Base-by-base conservation (phyloP, 35 echinoderm and acorn worm genomes). In the Diadema setosum region DNA sequence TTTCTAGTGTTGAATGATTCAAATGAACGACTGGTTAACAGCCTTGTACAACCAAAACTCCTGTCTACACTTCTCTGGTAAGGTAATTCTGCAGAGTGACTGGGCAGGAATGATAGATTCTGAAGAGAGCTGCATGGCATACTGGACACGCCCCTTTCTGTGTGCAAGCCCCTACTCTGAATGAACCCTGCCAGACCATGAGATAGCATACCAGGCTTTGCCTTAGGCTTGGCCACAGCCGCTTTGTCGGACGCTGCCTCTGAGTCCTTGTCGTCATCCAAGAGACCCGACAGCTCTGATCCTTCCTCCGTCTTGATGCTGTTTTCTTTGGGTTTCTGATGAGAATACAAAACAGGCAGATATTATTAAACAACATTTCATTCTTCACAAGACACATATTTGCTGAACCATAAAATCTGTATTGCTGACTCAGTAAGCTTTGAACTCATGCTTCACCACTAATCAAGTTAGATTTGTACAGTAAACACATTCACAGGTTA, bases 151-250 rank as follows among this genome's bases (percentile, higher is more conserved):
- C 73, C 24, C 39, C 73, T 42, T 24, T 7, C 24, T 35, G 20
- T 42, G 73, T 78, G 73, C 73, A 78, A 41, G 40, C 27, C 40
- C 44, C 40, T 78, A 78, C 24, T 26, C 24, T 26, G 37, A 21
- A 44, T 25, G 1, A 15, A 78, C 27, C 33, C 33, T 25, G 73
- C 73, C 40, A 78, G 39, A 36, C 40, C 37, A 16, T 78, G 73
- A 78, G 73, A 78, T 35, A 78, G 73, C 73, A 78, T 78, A 78
- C 73, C 73, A 42, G 73, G 29, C 73, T 78, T 78, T 39, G 73
- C 34, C 44, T 44, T 78, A 78, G 73, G 73, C 73, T 78, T 78
- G 73, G 73, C 73, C 44, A n/a, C 73, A 78, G 73, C 35, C 9
- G 73, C 35, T 78, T 78, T 78, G 40, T 78, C 73, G 0, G 39